Evolutionary conservation across 2,888 invertebrate species (phyloP), one percentile per base, ranked within the genome.

Genomic region (Aleiodes testaceus): DNA sequence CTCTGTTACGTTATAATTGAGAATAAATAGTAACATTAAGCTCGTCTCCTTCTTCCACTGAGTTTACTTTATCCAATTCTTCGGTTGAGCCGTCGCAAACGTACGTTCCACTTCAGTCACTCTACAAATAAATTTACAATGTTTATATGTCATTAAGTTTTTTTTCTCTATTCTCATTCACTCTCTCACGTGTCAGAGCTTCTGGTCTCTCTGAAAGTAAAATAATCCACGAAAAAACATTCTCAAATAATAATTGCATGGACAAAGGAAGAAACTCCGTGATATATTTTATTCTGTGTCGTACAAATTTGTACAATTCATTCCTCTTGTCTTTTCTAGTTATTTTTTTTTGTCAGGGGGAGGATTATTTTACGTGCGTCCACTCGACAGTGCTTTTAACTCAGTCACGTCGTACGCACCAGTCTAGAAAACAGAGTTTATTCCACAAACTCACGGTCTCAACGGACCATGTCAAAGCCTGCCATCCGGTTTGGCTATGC

Each of bases 1-100:
- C 69, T 36, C 36, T 36, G 36, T 9, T 36, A 36, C 66, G 66
- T 74, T 75, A 80, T 82, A 82, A 82, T 82, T 82, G 81, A 81
- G 79, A 82, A 81, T 79, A 82, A 82, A 82, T 80, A 80, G 80
- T 79, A 78, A 74, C 77, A 76, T 75, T 76, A 75, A 72, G 73
- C 73, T 18, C 7, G 26, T 30, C 4, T n/a, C 42, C 16, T 45
- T 30, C 20, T 42, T 20, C 20, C 26, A 30, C 22, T 18, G 44
- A 49, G 67, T 72, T 50, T 65, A 45, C 59, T 49, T 45, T 22
- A 49, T 22, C 14, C 47, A 53, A 53, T 42, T 11, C 45, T 26
- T 67, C 11, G 47, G 65, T 44, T 65, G 53, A 47, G 45, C 44
- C 45, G 36, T 20, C 42, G 42, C 20, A 11, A 22, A 63, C 44